phyloP scores from a whole-genome alignment of 2,113 vertebrate genomes.

The Peromyscus maniculatus region DNA sequence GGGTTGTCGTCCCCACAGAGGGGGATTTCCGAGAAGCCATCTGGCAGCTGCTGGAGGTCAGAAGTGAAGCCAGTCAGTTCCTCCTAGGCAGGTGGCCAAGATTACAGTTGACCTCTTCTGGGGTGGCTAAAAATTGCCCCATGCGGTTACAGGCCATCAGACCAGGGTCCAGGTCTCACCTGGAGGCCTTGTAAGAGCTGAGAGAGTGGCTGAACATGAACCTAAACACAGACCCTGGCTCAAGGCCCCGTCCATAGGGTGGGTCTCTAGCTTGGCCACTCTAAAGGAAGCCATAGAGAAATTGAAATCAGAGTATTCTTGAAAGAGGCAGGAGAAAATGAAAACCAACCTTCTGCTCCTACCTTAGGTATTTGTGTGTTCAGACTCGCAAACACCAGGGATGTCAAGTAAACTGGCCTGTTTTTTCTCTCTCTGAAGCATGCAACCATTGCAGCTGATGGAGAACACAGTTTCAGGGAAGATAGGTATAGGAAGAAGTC shows the following conservation, averaged over 20 bases:
- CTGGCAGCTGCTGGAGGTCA: constrained; percentile 69
- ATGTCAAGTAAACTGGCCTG: not conserved
- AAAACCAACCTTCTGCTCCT: not conserved
- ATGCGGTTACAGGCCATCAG: not conserved
- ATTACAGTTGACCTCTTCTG: constrained; percentile 50
- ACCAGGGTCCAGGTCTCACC: not conserved
- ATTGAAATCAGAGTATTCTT: not conserved
- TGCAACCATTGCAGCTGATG: not conserved
- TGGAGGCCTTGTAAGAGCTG: not conserved
- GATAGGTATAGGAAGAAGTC: not conserved
- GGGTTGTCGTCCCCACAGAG: not conserved
- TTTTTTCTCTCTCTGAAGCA: not conserved
- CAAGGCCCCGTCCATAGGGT: no score
- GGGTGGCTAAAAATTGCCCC: constrained; percentile 20
- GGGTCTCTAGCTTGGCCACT: not conserved
- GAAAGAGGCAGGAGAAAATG: not conserved
- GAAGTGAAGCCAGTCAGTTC: constrained; percentile 51
- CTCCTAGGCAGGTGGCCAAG: constrained; percentile 64
- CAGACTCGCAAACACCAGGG: not conserved
- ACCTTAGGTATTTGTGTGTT: not conserved
- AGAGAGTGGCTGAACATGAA: not conserved
- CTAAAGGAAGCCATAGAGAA: not conserved
- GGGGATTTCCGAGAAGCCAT: constrained; percentile 63
- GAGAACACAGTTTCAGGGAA: not conserved
- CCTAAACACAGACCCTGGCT: not conserved